These are phyloP conservation scores for Dolichoris vasculosae DNA, from an alignment of 1,140 invertebrate genomes.

Conservation along the genomic window DNA sequence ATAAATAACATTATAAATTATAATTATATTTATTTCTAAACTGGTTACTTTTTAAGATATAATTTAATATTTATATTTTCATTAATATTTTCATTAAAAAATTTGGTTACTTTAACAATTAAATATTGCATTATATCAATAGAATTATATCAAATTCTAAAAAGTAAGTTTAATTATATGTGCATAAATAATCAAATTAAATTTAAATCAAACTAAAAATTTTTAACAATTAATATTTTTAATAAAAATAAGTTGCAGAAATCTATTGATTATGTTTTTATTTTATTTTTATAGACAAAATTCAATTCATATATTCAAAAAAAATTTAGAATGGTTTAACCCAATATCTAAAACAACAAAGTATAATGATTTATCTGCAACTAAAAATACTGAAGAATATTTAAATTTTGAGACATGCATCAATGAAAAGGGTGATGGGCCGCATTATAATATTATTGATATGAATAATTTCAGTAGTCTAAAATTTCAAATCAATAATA, in stretches of 20 bases:
- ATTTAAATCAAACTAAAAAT: no score
- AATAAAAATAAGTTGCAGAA: no score
- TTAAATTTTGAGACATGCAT: background rate
- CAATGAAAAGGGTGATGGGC: slow-evolving; percentile 35
- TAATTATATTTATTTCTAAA: no score
- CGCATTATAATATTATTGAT: background rate
- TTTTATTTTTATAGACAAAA: slow-evolving; percentile 5
- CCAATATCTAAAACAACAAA: background rate
- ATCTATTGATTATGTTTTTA: background rate
- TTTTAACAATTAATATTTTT: no score
- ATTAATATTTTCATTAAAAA: no score
- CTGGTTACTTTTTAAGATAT: no score
- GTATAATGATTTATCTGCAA: background rate
- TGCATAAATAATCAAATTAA: no score
- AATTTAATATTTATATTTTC: background rate
- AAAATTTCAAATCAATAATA: background rate
- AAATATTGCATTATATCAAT: no score
- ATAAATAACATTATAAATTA: no score
- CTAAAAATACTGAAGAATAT: background rate
- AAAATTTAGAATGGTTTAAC: background rate
- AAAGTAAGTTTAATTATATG: no score
- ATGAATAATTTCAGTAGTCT: background rate
- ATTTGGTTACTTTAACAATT: no score
- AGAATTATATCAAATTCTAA: no score
- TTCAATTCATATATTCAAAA: background rate